Conservation (phyloP, 1,140 invertebrate genomes). For the Lepidurus couesii region DNA sequence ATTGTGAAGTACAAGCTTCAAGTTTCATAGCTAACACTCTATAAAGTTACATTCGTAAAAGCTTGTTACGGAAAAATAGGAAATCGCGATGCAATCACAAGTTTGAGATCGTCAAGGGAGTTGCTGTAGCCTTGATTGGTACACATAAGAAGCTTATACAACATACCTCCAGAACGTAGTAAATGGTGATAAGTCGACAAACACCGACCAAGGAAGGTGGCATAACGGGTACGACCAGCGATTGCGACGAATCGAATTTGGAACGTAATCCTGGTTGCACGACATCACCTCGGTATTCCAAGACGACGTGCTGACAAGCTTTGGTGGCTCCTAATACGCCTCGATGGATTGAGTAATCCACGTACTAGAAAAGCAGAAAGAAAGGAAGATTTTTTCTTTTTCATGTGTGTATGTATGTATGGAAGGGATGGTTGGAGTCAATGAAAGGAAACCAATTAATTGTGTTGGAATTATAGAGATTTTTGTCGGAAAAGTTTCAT, state of each 20-base stretch:
- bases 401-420: background rate
- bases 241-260: constrained; percentile 59
- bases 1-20: no score
- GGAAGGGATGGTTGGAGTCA: constrained; percentile 18
- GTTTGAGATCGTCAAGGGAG: background rate
- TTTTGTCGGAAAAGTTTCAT: constrained; percentile 25
- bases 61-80: no score
- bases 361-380: constrained; percentile 52
- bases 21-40: no score
- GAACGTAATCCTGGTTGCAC: constrained; percentile 56
- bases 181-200: constrained; percentile 70
- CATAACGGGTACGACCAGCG: constrained; percentile 67
- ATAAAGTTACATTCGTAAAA: no score
- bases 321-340: constrained; percentile 70
- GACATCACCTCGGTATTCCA: constrained; percentile 63
- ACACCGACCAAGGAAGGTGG: constrained; percentile 68
- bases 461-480: background rate
- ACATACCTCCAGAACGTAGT: constrained; percentile 69
- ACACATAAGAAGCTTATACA: background rate
- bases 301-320: constrained; percentile 62
- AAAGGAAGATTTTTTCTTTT: constrained; percentile 23
- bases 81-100: no score
- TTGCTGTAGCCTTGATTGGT: background rate
- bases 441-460: no score
- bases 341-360: constrained; percentile 73